Evolutionary conservation across 2,888 invertebrate species (phyloP), one percentile per base, ranked within the genome.

Genomic region (Xylota sylvarum): DNA sequence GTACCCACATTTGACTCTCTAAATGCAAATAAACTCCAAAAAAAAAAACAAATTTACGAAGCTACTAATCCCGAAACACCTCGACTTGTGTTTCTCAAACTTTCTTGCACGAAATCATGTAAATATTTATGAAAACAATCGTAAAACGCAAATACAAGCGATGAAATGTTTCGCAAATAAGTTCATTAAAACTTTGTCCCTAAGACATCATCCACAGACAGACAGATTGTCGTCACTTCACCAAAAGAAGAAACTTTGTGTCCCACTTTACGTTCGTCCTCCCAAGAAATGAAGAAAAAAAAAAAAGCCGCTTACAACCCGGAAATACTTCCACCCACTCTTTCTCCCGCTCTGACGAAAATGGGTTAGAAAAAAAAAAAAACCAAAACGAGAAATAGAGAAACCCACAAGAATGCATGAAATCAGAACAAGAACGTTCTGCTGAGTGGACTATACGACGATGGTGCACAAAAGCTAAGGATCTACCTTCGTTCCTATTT

Each of bases 161-260:
- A 76, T 76, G 76, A 80, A 79, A 76, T 79, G 56, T 65, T 76
- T 79, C 64, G 84, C 79, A 85, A 85, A 80, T 84, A 80, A 85
- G 84, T 80, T 79, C 74, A 85, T 85, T 85, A 80, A 85, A 85
- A 85, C 74, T 85, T 85, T 56, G 52, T 80, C 64, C 56, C 37
- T 56, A 55, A 82, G 74, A 65, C 73, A 74, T 64, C 70, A 46
- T 58, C 27, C 70, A 48, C 55, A 64, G 35, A 35, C 55, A 69
- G 67, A 65, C 65, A 70, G 70, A 72, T 73, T 64, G 67, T 58
- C 65, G 35, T 50, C 77, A 56, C 69, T 82, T 82, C 48, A 65
- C 14, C 14, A 10, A 48, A 52, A 60, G 27, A 37, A 17, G n/a
- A 67, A 70, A 82, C 64, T 76, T 37, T 56, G 48, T 56, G 48